Base-by-base conservation (phyloP, 2,113 vertebrate genomes). In the Symphodus melops region DNA sequence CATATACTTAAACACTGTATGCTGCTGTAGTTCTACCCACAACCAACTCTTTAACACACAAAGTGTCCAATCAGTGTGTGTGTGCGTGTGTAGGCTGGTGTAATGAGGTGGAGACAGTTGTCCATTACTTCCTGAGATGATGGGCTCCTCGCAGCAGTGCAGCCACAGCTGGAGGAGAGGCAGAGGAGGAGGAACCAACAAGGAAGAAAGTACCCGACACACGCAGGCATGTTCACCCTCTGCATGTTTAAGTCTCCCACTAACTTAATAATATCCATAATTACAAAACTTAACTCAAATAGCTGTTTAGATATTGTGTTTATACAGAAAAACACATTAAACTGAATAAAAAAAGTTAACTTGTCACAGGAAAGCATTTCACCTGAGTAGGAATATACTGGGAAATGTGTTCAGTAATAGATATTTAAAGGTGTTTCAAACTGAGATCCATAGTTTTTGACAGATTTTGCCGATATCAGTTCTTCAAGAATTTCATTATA, bases 21-120 rank as follows among this genome's bases (percentile, higher is more conserved):
- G 42, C 54, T 60, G 71, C 51, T 21, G 8, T 84, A 82, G 58
- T 68, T 75, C 57, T 44, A 23, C 42, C 56, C 72, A 70, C 58
- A 81, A 67, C 84, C 82, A 84, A 66, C 69, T 52, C 64, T 39
- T 37, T 49, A 44, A 49, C 67, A 21, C 60, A 56, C 52, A 56
- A 20, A 72, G 58, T 56, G 66, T 89, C 90, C 86, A 93, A 88
- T 92, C 92, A 86, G 79, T 75, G 68, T 42, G 58, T 42, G 39
- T 56, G 53, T 25, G 66, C 71, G 77, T 85, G 86, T 90, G 89
- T 86, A 75, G 92, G 91, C 90, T 90, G 91, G 93, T 74, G 89
- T 93, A 95, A 94, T 94, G 92, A 92, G 90, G 90, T 93, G 91
- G 88, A 93, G 89, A 92, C 77, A 49, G 72, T 85, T 90, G 91